Percentiles rank a stretch among this genome's conserved stretches.
Conservation (phyloP, 1,140 invertebrate genomes). For the Nymphalis io region DNA sequence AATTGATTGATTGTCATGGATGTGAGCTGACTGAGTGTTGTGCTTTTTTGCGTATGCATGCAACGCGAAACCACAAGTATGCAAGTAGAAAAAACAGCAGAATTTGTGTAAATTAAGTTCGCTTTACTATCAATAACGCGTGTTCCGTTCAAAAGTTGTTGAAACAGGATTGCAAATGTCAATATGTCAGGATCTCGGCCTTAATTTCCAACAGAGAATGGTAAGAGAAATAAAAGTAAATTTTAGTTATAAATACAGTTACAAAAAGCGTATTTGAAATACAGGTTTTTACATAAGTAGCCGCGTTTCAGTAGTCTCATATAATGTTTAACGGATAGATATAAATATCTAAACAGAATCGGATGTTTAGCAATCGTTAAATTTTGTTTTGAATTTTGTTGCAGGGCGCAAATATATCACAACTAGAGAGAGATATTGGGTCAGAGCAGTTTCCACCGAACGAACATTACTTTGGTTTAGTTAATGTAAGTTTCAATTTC, state of each 20-base stretch:
- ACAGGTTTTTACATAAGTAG: conserved; percentile 11
- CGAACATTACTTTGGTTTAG: conserved; percentile 99
- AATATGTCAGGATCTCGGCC: conserved; percentile 81
- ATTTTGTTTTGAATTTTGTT: conserved; percentile 53
- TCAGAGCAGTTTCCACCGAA: conserved; percentile 98
- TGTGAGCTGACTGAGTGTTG: conserved; percentile 56
- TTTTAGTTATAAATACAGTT: conserved; percentile 15
- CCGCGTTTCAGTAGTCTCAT: conserved; percentile 2
- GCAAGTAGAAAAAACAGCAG: conserved; percentile 54
- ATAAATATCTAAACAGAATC: conserved; percentile 33
- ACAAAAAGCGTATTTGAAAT: conserved; percentile 5
- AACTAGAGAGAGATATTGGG: conserved; percentile 98
- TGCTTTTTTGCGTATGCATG: conserved; percentile 63
- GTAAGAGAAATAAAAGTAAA: conserved; percentile 53
- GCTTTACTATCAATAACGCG: conserved; percentile 43
- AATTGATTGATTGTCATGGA: conserved; percentile 56
- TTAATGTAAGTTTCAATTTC: conserved; percentile 93
- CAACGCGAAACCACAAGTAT: conserved; percentile 62
- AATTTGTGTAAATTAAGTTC: conserved; percentile 48
- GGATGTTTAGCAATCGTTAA: not conserved
- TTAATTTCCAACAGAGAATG: conserved; percentile 81
- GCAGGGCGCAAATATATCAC: conserved; percentile 98
- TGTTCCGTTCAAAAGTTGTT: conserved; percentile 60
- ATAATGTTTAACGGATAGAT: conserved; percentile 5
- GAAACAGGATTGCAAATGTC: conserved; percentile 79